Evolutionary conservation across 2,797 vertebrate species (phyloP).

Genomic region (Erethizon dorsatum): DNA sequence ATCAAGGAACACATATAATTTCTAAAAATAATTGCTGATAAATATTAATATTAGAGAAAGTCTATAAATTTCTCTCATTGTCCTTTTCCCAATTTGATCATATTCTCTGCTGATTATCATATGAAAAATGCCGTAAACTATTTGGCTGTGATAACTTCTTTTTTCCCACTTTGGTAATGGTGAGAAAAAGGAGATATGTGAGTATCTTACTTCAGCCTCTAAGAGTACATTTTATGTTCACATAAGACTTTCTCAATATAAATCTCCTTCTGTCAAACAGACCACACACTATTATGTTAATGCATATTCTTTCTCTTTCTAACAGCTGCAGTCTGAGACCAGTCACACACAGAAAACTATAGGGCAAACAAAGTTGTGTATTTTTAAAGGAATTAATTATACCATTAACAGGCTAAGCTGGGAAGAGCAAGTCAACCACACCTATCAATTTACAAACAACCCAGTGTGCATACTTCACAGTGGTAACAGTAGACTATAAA

Average conservation of each 20-base stretch:
- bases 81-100: neutral
- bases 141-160: neutral
- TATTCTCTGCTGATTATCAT: neutral
- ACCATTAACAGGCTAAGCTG: neutral
- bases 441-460: neutral
- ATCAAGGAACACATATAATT: neutral
- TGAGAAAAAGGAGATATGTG: neutral
- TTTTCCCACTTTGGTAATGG: slow-evolving; percentile 10
- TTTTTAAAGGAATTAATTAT: slow-evolving; percentile 48
- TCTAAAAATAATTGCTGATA: neutral
- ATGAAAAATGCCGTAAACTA: slow-evolving; percentile 6
- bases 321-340: neutral
- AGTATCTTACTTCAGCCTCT: neutral
- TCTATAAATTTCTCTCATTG: neutral
- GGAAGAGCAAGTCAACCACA: neutral
- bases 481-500: neutral
- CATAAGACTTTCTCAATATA: neutral
- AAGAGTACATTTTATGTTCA: neutral
- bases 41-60: slow-evolving; percentile 10
- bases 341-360: neutral
- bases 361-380: neutral
- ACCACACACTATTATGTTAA: neutral
- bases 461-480: neutral
- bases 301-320: neutral
- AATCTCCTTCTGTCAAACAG: slow-evolving; percentile 11